Evolutionary conservation across 2,888 invertebrate genomes (phyloP).

Genomic region (Drosophila gaucha): DNA sequence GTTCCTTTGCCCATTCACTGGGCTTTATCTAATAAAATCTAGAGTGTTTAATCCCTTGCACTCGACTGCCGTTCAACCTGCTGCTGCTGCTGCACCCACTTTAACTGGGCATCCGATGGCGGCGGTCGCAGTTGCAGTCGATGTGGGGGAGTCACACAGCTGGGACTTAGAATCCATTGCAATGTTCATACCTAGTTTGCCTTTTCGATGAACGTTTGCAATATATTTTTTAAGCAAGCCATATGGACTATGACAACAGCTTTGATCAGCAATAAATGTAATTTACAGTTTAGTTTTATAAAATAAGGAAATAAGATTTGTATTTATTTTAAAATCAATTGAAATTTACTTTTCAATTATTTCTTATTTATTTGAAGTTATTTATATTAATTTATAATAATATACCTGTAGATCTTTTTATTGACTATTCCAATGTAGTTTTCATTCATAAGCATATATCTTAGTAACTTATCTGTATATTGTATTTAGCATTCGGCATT

Average conservation of each 20-base stretch:
- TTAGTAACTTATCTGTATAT: too few relatives aligned
- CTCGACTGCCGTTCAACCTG: slow-evolving; percentile 60
- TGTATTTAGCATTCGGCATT: too few relatives aligned
- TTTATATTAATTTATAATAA: too few relatives aligned
- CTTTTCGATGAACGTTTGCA: slow-evolving; percentile 15
- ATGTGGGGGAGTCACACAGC: slow-evolving; percentile 26
- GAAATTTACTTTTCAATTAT: too few relatives aligned
- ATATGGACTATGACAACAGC: background rate
- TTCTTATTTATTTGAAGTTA: too few relatives aligned
- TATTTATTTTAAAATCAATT: too few relatives aligned
- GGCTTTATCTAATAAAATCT: slow-evolving; percentile 78
- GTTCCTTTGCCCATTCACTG: slow-evolving; percentile 68
- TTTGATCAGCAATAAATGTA: slow-evolving; percentile 2
- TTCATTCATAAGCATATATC: too few relatives aligned
- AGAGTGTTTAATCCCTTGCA: slow-evolving; percentile 77
- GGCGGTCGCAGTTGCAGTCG: slow-evolving; percentile 1
- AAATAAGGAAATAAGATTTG: too few relatives aligned
- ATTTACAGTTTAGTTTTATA: background rate
- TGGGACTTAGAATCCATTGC: slow-evolving; percentile 45
- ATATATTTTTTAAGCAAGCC: background rate
- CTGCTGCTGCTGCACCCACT: slow-evolving; percentile 20
- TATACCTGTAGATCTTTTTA: too few relatives aligned
- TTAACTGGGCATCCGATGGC: slow-evolving; percentile 19
- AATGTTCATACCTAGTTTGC: slow-evolving; percentile 23
- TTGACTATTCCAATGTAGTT: too few relatives aligned